These are phyloP conservation scores for Clivina fossor DNA, from an alignment of 2,888 invertebrate species.

Conservation along the genomic window DNA sequence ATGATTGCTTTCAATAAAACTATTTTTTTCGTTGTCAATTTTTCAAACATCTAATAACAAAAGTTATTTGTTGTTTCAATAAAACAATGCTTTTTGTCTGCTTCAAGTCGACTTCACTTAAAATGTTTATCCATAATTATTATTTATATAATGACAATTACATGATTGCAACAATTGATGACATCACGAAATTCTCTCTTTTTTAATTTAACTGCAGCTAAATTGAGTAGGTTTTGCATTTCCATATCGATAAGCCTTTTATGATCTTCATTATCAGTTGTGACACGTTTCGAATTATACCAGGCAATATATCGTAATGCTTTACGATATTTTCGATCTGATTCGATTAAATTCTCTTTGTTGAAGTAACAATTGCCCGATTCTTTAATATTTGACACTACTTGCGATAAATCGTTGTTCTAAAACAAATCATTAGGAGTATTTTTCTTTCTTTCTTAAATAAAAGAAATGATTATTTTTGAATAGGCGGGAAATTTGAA, in stretches of 20 bases:
- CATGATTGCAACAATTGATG: slow-evolving; percentile 67
- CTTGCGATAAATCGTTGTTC: slow-evolving; percentile 35
- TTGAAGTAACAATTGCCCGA: slow-evolving; percentile 73
- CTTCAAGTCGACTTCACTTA: too few species aligned
- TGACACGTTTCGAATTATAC: slow-evolving; percentile 45
- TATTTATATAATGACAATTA: too few species aligned
- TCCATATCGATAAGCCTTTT: slow-evolving; percentile 50
- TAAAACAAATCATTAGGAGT: slow-evolving; percentile 38
- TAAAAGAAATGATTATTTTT: too few species aligned
- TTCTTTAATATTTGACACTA: slow-evolving; percentile 64
- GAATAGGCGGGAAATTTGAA: too few species aligned
- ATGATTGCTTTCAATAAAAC: too few species aligned
- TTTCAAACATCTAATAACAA: too few species aligned
- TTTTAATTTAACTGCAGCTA: slow-evolving; percentile 74
- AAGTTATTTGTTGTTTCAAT: too few species aligned
- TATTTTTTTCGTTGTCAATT: too few species aligned
- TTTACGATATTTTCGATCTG: slow-evolving; percentile 78
- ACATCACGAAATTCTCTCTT: slow-evolving; percentile 63
- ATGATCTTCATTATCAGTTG: slow-evolving; percentile 44
- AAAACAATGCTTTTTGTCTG: too few species aligned
- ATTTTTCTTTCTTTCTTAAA: background rate
- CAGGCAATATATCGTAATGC: slow-evolving; percentile 71
- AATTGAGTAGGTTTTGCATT: slow-evolving; percentile 65
- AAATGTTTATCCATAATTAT: too few species aligned
- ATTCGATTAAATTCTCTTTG: slow-evolving; percentile 61